These are phyloP conservation scores for Platygyra sinensis DNA, from an alignment of 64 coral and sea anemone species.

Conservation along the genomic window DNA sequence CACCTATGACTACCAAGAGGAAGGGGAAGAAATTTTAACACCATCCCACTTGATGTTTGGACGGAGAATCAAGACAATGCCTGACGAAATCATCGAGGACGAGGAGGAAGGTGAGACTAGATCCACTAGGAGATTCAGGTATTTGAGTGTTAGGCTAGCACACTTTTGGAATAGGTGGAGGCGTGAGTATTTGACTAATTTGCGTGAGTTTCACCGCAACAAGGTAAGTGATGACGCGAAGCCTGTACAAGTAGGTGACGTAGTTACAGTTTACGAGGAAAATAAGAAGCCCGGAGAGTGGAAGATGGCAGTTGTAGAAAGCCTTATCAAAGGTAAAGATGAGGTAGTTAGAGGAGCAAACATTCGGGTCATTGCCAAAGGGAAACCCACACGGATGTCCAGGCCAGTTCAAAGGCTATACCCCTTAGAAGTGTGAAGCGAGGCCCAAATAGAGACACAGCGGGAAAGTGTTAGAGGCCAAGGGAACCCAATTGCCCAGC, in stretches of 20 bases:
- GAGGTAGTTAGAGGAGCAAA: constrained; percentile 9
- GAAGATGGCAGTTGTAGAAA: constrained; percentile 52
- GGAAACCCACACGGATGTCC: constrained; percentile 10
- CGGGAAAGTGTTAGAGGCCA: not conserved
- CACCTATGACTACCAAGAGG: constrained; percentile 15
- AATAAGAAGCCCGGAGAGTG: constrained; percentile 36
- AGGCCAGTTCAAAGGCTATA: constrained; percentile 50
- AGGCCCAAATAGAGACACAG: not conserved
- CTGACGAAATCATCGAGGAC: constrained; percentile 25
- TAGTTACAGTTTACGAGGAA: constrained; percentile 44
- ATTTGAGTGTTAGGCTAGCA: constrained; percentile 9
- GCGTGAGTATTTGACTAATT: constrained; percentile 42
- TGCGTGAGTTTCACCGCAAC: constrained; percentile 45
- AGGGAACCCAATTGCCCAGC: not conserved
- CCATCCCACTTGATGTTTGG: constrained; percentile 35
- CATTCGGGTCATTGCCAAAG: constrained; percentile 26
- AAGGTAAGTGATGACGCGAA: not conserved
- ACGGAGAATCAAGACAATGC: constrained; percentile 7
- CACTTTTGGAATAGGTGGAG: constrained; percentile 79
- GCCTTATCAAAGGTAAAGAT: constrained; percentile 39
- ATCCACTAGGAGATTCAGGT: not conserved
- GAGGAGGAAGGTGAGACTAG: not conserved
- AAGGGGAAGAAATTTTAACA: not conserved
- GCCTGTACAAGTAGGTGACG: constrained; percentile 19
- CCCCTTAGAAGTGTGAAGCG: constrained; percentile 23